Evolutionary conservation across 2,797 vertebrate genomes (phyloP).

Genomic region (Thalassophryne amazonica): DNA sequence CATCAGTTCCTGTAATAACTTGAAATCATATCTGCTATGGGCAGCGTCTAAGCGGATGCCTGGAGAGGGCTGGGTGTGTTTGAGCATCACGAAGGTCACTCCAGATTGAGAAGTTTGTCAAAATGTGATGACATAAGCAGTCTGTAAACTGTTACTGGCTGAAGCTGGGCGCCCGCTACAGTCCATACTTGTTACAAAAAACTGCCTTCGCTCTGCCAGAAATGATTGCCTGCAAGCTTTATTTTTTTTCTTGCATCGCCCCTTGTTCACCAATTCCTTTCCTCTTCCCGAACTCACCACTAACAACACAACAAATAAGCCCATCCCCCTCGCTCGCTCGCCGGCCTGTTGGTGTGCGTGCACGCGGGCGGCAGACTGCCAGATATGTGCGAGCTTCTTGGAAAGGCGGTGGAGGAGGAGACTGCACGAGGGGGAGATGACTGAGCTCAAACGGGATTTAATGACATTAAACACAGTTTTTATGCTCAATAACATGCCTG

Average conservation of each 20-base stretch:
- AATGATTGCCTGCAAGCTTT: constrained; percentile 90
- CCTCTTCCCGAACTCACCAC: constrained; percentile 15
- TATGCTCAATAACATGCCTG: constrained; percentile 94
- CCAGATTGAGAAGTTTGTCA: constrained; percentile 96
- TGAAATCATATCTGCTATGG: constrained; percentile 5
- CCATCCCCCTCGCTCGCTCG: constrained; percentile 36
- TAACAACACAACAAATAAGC: constrained; percentile 33
- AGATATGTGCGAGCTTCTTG: constrained; percentile 74
- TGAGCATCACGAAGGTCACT: constrained; percentile 89
- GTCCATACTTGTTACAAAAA: constrained; percentile 77
- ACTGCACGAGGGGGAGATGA: background rate
- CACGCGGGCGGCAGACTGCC: constrained; percentile 79
- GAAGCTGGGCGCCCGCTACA: constrained; percentile 42
- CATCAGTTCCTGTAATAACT: constrained; percentile 17
- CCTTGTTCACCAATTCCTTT: constrained; percentile 45
- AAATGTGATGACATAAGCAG: constrained; percentile 96
- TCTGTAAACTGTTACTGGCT: constrained; percentile 92
- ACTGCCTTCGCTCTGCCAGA: constrained; percentile 83
- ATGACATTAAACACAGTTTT: constrained; percentile 96
- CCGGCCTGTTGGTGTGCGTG: constrained; percentile 21
- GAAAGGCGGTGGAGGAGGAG: constrained; percentile 45
- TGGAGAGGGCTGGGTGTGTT: constrained; percentile 85
- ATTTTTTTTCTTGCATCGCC: constrained; percentile 39
- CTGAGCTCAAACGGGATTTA: constrained; percentile 86
- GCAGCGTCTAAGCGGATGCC: constrained; percentile 26